Base-by-base conservation (phyloP, 2,888 invertebrate genomes). In the Yponomeuta plumbellus region DNA sequence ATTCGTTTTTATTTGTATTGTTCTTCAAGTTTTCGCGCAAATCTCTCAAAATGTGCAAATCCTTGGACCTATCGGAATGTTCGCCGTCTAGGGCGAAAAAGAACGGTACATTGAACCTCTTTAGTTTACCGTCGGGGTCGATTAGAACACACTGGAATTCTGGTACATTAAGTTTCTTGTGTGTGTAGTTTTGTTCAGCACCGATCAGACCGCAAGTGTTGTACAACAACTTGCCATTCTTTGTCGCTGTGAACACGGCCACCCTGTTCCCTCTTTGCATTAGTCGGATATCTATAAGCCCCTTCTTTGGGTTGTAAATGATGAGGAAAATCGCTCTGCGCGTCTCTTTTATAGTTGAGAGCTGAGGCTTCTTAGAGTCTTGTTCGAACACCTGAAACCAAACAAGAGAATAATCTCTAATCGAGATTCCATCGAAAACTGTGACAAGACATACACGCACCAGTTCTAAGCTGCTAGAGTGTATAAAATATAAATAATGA, bases 231-330 rank as follows among this genome's bases (percentile, higher is more conserved):
- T 94, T 94, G 40, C 97, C 97, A 79, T 94, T 93, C 83, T 97
- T 98, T 62, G 96, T 95, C 0, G 98, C 97, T 62, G 96, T 96
- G 81, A 98, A 99, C 0, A 97, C 97, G 17, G 97, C 96, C 10
- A 99, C 95, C 84, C 97, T 94, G 13, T 95, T 95, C 0, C 99
- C 98, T 79, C 96, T 95, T 79, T 97, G 97, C 76, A 97, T 93
- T 4, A 97, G 93, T 94, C 99, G 98, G 68, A 99, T 96, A 85
- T 99, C 99, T 66, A 99, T 92, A 8, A 97, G 93, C 17, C 98
- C 98, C 80, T 98, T 94, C 72, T 96, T 96, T 0, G 98, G 97
- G 8, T 97, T 97, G 84, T 98, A 99, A 70, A 99, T 97, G 1
- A 97, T 95, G 66, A 99, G 91, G 83, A 99, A 99, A 64, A 97